Percentiles rank a stretch among this genome's conserved stretches.
phyloP scores from a whole-genome alignment of 2,888 invertebrate species.

The Acanthosepion esculentum region DNA sequence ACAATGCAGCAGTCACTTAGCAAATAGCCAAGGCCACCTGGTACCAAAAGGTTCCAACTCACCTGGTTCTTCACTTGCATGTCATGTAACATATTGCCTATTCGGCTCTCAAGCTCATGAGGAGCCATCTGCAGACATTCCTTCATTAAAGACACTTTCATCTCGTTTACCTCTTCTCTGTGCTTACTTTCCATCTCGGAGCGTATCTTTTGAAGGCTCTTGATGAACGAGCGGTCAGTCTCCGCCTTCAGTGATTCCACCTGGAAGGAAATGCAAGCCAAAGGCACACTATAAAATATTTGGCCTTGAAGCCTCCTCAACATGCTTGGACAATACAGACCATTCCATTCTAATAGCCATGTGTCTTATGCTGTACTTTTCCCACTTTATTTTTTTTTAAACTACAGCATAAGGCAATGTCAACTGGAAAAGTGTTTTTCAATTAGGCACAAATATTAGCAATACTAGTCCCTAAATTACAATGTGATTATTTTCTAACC shows the following conservation, averaged over 20 bases:
- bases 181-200: conserved; percentile 59
- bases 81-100: conserved; percentile 56
- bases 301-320: conserved; percentile 2
- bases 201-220: conserved; percentile 65
- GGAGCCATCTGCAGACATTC: conserved; percentile 48
- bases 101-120: conserved; percentile 44
- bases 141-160: conserved; percentile 45
- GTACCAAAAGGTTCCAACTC: conserved; percentile 47
- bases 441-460: no score
- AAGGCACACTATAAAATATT: not conserved
- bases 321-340: not conserved
- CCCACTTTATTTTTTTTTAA: no score
- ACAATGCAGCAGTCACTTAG: not conserved
- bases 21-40: not conserved
- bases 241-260: conserved; percentile 61
- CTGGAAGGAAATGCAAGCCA: conserved; percentile 48
- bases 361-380: not conserved
- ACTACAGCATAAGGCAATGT: no score
- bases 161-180: conserved; percentile 51
- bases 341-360: not conserved
- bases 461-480: no score
- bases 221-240: conserved; percentile 67
- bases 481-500: no score
- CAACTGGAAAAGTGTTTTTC: no score
- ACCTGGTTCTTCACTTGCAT: conserved; percentile 65